Percentiles rank a stretch among this genome's conserved stretches.
Evolutionary conservation across 2,113 vertebrate genomes (phyloP).

Genomic region (Platycercus adscitus): DNA sequence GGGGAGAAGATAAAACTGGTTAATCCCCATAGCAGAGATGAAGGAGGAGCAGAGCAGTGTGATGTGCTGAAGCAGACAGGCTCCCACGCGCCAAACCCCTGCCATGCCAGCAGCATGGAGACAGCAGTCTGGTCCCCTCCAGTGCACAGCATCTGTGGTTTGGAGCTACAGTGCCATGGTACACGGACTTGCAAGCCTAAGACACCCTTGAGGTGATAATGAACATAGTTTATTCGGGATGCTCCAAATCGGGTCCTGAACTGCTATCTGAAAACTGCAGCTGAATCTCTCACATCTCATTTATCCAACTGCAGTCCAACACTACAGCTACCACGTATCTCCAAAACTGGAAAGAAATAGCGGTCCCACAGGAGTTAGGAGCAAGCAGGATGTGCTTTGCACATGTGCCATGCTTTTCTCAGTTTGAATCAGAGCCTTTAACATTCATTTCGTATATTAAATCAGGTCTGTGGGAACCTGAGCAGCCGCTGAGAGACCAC

Average conservation of each 20-base stretch:
- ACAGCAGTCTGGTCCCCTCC: neutral
- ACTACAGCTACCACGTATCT: neutral
- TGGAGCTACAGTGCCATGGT: fast-evolving
- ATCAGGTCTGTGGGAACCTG: neutral
- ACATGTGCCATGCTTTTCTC: neutral
- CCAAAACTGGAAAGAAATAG: neutral
- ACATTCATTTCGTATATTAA: neutral
- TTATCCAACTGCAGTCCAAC: neutral
- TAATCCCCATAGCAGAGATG: neutral
- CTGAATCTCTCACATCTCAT: neutral
- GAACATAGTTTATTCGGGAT: neutral
- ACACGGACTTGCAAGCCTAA: neutral
- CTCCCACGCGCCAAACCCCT: neutral
- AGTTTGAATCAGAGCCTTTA: neutral
- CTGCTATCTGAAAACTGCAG: neutral
- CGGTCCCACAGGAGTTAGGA: neutral
- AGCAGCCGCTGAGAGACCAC: neutral
- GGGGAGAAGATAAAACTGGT: neutral
- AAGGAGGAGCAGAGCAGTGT: neutral
- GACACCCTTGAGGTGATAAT: fast-evolving
- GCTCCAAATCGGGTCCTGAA: neutral
- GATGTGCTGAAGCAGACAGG: neutral
- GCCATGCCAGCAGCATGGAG: neutral
- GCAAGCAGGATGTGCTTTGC: neutral
- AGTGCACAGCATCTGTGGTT: neutral